phyloP scores from a whole-genome alignment of 1,140 invertebrate species.

The Drosophila triauraria region DNA sequence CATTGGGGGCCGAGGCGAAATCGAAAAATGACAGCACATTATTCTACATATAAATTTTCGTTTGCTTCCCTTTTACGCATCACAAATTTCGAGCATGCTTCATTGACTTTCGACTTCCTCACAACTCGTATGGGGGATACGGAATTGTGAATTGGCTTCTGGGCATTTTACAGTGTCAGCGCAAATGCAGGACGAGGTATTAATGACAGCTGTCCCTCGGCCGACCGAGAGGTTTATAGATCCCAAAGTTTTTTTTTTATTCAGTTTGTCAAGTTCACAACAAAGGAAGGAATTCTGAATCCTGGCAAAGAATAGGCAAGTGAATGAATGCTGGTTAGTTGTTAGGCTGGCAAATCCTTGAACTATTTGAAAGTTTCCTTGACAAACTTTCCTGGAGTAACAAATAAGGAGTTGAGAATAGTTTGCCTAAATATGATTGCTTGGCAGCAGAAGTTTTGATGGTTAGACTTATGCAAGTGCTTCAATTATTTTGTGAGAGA shows the following conservation, averaged over 20 bases:
- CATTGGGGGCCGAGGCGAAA: constrained; percentile 5
- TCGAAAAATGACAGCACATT: constrained; percentile 66
- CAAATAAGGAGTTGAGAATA: background rate
- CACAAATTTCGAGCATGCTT: constrained; percentile 72
- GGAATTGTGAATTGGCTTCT: constrained; percentile 36
- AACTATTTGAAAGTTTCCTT: constrained; percentile 13
- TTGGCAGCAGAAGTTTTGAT: constrained; percentile 7
- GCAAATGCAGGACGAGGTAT: constrained; percentile 69
- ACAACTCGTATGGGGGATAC: constrained; percentile 23
- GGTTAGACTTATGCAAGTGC: background rate
- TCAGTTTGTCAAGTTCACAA: constrained; percentile 17
- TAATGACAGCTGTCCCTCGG: constrained; percentile 57
- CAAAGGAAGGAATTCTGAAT: background rate
- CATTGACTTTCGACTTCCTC: constrained; percentile 72
- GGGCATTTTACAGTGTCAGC: constrained; percentile 68
- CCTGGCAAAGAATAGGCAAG: constrained; percentile 4
- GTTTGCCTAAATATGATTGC: constrained; percentile 18
- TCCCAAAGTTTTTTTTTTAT: background rate
- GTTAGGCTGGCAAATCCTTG: constrained; percentile 2
- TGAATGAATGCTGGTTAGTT: constrained; percentile 5
- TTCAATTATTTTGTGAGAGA: background rate
- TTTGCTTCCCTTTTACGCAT: constrained; percentile 64
- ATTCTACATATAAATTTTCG: constrained; percentile 56
- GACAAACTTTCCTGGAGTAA: constrained; percentile 12
- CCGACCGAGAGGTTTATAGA: constrained; percentile 27